phyloP scores from a whole-genome alignment of 2,113 vertebrate species.

The Sialia sialis region DNA sequence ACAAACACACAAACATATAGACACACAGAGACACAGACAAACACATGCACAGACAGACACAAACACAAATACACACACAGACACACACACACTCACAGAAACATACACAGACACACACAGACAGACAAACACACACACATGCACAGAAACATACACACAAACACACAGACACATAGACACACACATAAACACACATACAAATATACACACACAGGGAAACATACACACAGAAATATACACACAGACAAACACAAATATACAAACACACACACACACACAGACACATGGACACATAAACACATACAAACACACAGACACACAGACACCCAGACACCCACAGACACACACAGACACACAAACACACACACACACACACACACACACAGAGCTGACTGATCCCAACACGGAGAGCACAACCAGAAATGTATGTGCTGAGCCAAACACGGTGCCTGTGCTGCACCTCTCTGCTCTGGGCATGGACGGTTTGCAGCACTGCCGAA shows the following conservation, averaged over 20 bases:
- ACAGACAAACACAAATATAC: background rate
- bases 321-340: background rate
- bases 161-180: too few species aligned
- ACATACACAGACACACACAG: too few species aligned
- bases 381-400: background rate
- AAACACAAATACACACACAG: too few species aligned
- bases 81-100: too few species aligned
- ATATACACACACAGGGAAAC: too few species aligned
- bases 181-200: too few species aligned
- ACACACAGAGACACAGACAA: too few species aligned
- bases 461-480: rapidly evolving
- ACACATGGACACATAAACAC: background rate
- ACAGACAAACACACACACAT: too few species aligned
- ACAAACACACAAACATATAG: background rate
- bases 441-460: rapidly evolving
- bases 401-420: rapidly evolving
- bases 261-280: rapidly evolving
- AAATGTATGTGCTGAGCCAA: background rate
- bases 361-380: background rate
- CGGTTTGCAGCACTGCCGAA: background rate
- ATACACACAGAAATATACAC: background rate
- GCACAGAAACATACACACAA: too few species aligned
- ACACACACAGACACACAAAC: too few species aligned
- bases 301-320: background rate
- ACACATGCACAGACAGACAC: rapidly evolving